These are phyloP conservation scores for Temnopleurus reevesii DNA, from an alignment of 53 echinoderm and acorn worm genomes.

Conservation along the genomic window DNA sequence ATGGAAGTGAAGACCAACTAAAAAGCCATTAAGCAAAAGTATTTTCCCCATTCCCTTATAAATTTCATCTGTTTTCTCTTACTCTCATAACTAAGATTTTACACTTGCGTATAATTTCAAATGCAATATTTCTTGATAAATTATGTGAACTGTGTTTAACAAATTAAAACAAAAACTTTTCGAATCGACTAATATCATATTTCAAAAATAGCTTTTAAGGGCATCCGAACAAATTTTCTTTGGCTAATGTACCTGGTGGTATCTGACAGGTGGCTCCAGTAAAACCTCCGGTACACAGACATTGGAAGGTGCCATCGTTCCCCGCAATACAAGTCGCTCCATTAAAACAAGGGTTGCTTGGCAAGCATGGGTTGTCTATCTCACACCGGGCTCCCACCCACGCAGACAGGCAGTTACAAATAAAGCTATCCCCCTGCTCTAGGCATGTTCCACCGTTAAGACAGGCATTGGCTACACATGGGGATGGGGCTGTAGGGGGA, in stretches of 20 bases:
- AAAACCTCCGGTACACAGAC: conserved; percentile 52
- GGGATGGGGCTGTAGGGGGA: conserved; percentile 40
- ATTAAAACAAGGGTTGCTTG: conserved; percentile 50
- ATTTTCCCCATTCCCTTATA: too few species aligned
- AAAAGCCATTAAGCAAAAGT: too few species aligned
- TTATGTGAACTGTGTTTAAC: too few species aligned
- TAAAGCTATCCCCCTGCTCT: not conserved
- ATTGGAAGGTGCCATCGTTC: conserved; percentile 50
- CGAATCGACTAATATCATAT: too few species aligned
- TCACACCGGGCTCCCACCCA: conserved; percentile 64
- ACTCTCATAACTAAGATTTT: too few species aligned
- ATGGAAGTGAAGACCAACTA: too few species aligned
- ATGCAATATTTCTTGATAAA: too few species aligned
- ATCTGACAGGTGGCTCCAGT: conserved; percentile 60
- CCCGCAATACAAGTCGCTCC: conserved; percentile 58
- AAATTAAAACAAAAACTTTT: too few species aligned
- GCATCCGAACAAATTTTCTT: too few species aligned
- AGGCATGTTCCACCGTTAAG: conserved; percentile 64
- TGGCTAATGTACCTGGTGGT: conserved; percentile 65
- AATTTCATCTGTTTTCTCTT: too few species aligned
- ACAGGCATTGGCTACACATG: conserved; percentile 49
- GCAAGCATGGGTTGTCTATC: conserved; percentile 30
- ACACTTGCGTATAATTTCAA: too few species aligned
- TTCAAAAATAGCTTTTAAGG: too few species aligned
- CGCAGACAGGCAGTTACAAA: conserved; percentile 53